phyloP scores from a whole-genome alignment of 2,113 vertebrate species.

The Phoenicopterus ruber region DNA sequence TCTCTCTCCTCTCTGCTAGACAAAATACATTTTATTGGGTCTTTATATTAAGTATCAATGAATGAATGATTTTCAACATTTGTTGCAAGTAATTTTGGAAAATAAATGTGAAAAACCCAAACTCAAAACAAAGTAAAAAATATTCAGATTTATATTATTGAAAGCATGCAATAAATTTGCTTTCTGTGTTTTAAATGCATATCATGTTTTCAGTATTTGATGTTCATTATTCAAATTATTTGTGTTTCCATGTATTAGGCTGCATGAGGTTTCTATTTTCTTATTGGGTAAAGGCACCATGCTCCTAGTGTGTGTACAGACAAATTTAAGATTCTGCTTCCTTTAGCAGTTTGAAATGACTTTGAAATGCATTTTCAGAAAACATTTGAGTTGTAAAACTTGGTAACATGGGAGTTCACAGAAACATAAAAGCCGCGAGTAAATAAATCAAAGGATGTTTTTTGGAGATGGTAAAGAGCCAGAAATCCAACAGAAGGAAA shows the following conservation, averaged over 20 bases:
- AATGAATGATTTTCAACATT: neutral
- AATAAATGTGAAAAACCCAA: neutral
- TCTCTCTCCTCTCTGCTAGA: neutral
- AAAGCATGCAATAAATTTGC: neutral
- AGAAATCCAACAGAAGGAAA: constrained; percentile 9
- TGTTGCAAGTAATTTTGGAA: neutral
- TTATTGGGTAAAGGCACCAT: neutral
- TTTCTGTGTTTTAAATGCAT: neutral
- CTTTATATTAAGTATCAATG: neutral
- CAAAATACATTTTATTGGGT: neutral
- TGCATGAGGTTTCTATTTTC: neutral
- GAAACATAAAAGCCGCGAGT: neutral
- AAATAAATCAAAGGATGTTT: neutral
- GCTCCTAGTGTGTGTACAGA: neutral
- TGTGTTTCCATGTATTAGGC: neutral
- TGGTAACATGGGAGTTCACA: neutral
- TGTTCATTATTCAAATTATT: neutral
- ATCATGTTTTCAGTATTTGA: neutral
- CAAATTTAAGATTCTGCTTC: neutral
- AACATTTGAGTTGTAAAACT: neutral
- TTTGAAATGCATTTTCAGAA: constrained; percentile 2
- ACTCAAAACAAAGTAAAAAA: neutral
- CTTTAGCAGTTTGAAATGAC: neutral
- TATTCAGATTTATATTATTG: neutral
- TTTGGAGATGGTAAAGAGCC: neutral